Evolutionary conservation across 2,113 vertebrate species (phyloP), one percentile per base, ranked within the genome.

Genomic region (Gobio gobio): DNA sequence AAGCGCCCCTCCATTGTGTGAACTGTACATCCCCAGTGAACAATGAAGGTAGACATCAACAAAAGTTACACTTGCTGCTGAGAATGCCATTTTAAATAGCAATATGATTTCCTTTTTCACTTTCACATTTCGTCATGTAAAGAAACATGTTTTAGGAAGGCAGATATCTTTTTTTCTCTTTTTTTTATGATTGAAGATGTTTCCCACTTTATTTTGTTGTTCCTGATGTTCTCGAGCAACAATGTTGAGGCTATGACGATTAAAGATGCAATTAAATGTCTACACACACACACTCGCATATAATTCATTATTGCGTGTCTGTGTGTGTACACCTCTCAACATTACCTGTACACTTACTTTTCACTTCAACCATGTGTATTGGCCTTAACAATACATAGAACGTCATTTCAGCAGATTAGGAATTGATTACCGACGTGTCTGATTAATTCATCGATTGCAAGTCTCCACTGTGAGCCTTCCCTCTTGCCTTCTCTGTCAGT

Each of bases 11-110:
- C 76, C 88, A 90, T 89, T 85, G 86, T n/a, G 88, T 87, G 83
- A 75, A 87, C 73, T 74, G 83, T 82, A 56, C 83, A 64, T 72
- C 20, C 10, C 13, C 87, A 87, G 90, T 82, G 33, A 83, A 78
- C 87, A 70, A 80, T 85, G 66, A 87, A 84, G 74, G 59, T 78
- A 89, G 75, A 77, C 54, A 86, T 73, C 47, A 83, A 77, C 54
- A 74, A 20, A 22, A 91, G 56, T 40, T 85, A 90, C 83, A 91
- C 90, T 93, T 91, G 94, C 94, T 95, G 95, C 94, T 95, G 92
- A 91, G 83, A 92, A 93, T 89, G 87, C 86, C 86, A 78, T 93
- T 93, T 54, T 54, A 7, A 54, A 90, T 89, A 87, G 87, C 64
- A 89, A 59, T 87, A 74, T 84, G 43, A 86, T 90, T 92, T 90